phyloP scores from a whole-genome alignment of 2,113 vertebrate genomes.

The Oenanthe melanoleuca region DNA sequence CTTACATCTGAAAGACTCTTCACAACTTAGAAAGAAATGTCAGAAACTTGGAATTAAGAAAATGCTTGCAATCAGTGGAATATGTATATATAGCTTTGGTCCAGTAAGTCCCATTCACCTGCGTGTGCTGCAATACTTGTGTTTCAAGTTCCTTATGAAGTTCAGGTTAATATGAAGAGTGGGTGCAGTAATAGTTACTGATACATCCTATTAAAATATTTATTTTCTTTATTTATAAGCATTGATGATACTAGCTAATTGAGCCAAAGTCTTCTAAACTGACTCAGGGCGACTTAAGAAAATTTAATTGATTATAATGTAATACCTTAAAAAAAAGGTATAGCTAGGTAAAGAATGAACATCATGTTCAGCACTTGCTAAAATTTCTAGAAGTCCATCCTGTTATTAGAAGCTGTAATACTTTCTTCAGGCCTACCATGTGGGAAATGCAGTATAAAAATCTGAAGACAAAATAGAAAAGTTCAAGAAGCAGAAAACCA shows the following conservation, averaged over 20 bases:
- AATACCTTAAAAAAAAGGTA: background rate
- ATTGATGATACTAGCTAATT: background rate
- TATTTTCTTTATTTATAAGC: background rate
- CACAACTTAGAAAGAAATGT: background rate
- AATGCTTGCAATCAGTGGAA: background rate
- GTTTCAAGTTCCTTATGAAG: background rate
- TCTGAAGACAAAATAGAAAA: background rate
- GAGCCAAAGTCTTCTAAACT: background rate
- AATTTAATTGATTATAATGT: background rate
- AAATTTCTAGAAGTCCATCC: background rate
- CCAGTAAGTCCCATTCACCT: background rate
- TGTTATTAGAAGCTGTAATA: background rate
- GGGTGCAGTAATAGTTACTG: background rate
- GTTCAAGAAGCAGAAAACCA: background rate
- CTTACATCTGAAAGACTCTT: background rate
- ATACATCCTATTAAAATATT: background rate
- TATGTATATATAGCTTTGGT: background rate
- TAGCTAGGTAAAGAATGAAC: background rate
- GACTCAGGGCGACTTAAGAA: background rate
- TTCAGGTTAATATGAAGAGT: background rate
- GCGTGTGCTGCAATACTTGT: background rate
- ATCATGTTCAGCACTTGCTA: background rate
- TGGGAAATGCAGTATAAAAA: background rate
- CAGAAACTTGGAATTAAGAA: background rate
- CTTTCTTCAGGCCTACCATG: background rate